These are phyloP conservation scores for Orgyia antiqua DNA, from an alignment of 2,888 invertebrate genomes.

Conservation along the genomic window DNA sequence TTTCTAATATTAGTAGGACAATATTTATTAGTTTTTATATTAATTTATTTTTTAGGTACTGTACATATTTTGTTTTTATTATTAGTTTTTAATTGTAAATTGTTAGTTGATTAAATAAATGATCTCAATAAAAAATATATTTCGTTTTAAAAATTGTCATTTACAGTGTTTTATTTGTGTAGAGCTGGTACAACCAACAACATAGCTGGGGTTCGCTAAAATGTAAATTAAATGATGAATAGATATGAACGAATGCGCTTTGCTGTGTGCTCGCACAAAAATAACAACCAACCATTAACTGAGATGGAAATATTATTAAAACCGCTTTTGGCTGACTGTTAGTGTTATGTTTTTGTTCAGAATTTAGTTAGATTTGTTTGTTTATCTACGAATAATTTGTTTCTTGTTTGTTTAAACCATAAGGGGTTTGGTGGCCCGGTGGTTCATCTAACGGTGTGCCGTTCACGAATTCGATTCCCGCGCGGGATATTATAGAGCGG, in stretches of 20 bases:
- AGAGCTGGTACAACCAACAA: conserved; percentile 27
- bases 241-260: conserved; percentile 60
- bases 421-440: too few species aligned
- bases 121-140: not conserved
- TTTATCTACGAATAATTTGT: too few species aligned
- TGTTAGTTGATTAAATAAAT: not conserved
- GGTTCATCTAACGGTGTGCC: too few species aligned
- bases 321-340: conserved; percentile 18
- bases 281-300: conserved; percentile 45
- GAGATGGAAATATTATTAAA: conserved; percentile 30
- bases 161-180: conserved; percentile 10
- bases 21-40: too few species aligned
- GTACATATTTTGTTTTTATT: too few species aligned
- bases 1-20: too few species aligned
- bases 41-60: too few species aligned
- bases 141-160: not conserved
- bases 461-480: too few species aligned
- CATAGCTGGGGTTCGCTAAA: conserved; percentile 47
- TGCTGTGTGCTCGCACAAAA: conserved; percentile 47
- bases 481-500: too few species aligned
- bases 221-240: conserved; percentile 75
- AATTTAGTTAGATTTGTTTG: too few species aligned
- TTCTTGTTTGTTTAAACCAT: too few species aligned
- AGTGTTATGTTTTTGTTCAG: conserved; percentile 21
- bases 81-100: too few species aligned